These are phyloP conservation scores for Crematogaster levior DNA, from an alignment of 2,888 invertebrate species.

Conservation along the genomic window DNA sequence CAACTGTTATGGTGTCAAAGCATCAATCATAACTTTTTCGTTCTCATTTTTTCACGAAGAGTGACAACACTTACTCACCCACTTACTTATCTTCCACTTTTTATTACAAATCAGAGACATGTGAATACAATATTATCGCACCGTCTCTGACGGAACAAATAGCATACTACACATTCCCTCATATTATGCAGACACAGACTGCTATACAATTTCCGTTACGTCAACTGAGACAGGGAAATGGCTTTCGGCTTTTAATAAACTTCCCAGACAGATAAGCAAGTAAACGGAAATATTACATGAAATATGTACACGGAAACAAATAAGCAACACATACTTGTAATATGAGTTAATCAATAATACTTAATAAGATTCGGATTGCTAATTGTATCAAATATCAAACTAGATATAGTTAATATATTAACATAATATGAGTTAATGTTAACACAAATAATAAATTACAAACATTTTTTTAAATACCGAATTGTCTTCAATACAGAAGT, in stretches of 20 bases:
- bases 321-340: not conserved
- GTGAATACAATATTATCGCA: slow-evolving; percentile 48
- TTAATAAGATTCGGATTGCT: no score
- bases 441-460: not conserved
- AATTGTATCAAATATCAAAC: no score
- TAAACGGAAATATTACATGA: not conserved
- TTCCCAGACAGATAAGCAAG: not conserved
- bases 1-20: not conserved
- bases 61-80: slow-evolving; percentile 20
- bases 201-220: slow-evolving; percentile 57
- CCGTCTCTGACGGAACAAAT: slow-evolving; percentile 42
- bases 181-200: slow-evolving; percentile 28
- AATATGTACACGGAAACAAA: slow-evolving; percentile 11
- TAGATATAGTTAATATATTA: no score
- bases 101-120: not conserved
- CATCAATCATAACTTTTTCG: not conserved
- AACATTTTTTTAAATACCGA: not conserved
- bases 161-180: slow-evolving; percentile 29
- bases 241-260: slow-evolving; percentile 39
- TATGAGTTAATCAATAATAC: no score
- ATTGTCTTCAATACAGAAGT: not conserved
- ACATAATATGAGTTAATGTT: slow-evolving; percentile 5
- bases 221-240: slow-evolving; percentile 59
- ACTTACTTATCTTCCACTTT: slow-evolving; percentile 31
- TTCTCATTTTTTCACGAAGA: slow-evolving; percentile 9